Evolutionary conservation across 2,888 invertebrate genomes (phyloP).

Genomic region (Pseudanteris insignis): DNA sequence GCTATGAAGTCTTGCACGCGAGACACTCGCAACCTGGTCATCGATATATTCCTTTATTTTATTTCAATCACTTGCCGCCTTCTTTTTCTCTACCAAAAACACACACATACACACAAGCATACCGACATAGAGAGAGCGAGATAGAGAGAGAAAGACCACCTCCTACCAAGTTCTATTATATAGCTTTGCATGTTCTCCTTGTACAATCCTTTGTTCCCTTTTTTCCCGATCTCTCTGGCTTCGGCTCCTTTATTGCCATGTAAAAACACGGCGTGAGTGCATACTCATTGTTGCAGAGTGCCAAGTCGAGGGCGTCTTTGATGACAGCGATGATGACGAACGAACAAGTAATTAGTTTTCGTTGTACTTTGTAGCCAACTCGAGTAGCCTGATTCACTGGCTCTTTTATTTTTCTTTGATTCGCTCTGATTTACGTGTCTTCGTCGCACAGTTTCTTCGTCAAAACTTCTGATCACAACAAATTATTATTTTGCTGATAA

Average conservation of each 20-base stretch:
- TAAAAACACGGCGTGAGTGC: conserved; percentile 57
- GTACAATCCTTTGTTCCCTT: neutral
- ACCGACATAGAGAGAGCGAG: too few relatives aligned
- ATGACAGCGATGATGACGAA: conserved; percentile 54
- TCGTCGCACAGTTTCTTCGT: conserved; percentile 2
- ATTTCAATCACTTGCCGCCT: neutral
- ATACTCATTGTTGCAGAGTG: conserved; percentile 57
- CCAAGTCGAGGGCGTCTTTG: conserved; percentile 60
- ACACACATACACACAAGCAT: too few relatives aligned
- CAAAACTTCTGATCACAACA: neutral
- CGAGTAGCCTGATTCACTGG: conserved; percentile 26
- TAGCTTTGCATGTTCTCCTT: neutral
- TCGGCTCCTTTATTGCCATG: conserved; percentile 47
- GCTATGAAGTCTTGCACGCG: neutral
- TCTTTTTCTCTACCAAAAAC: too few relatives aligned
- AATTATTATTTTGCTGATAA: conserved; percentile 4
- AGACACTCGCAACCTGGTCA: conserved; percentile 16
- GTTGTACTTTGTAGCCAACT: conserved; percentile 59
- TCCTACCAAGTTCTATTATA: too few relatives aligned
- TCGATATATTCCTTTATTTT: conserved; percentile 8
- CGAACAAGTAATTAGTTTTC: conserved; percentile 58
- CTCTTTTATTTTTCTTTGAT: conserved; percentile 32
- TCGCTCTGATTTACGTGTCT: conserved; percentile 39
- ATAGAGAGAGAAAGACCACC: too few relatives aligned
- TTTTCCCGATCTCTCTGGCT: conserved; percentile 6